Conservation (phyloP, 2,797 vertebrate genomes). For the Rhinatrema bivittatum region DNA sequence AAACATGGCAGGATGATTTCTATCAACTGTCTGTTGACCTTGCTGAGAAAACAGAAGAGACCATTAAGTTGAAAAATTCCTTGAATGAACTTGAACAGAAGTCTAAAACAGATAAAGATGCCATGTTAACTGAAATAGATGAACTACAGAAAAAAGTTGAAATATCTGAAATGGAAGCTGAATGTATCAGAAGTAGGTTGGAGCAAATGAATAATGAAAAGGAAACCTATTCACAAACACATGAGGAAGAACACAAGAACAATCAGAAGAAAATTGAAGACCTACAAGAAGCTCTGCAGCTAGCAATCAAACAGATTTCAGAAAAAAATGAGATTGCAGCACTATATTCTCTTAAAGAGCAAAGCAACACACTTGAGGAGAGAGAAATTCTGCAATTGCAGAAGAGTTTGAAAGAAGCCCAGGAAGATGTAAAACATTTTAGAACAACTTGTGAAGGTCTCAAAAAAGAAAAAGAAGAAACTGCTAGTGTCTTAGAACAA, state of each 20-base stretch:
- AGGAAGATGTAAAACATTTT: slow-evolving; percentile 28
- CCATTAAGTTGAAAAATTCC: slow-evolving; percentile 17
- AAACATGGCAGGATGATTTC: slow-evolving; percentile 33
- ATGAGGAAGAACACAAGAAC: slow-evolving; percentile 15
- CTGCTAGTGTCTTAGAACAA: slow-evolving; percentile 27
- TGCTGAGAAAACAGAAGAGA: slow-evolving; percentile 31
- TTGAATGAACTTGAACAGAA: slow-evolving; percentile 20
- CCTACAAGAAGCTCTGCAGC: slow-evolving; percentile 39
- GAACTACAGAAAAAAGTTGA: slow-evolving; percentile 38
- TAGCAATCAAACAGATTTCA: slow-evolving; percentile 25
- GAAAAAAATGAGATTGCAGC: slow-evolving; percentile 49
- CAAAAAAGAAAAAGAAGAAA: slow-evolving; percentile 49
- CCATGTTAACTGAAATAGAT: slow-evolving; percentile 22
- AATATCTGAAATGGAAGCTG: slow-evolving; percentile 14
- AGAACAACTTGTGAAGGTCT: slow-evolving; percentile 44
- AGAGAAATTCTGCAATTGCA: slow-evolving; percentile 21
- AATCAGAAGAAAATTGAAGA: slow-evolving; percentile 34
- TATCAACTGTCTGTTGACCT: slow-evolving; percentile 34
- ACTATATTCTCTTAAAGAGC: slow-evolving; percentile 25
- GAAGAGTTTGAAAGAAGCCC: slow-evolving; percentile 10
- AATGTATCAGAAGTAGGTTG: slow-evolving; percentile 26
- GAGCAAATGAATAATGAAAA: slow-evolving; percentile 25
- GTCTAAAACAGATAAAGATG: slow-evolving; percentile 21
- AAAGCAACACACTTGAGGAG: slow-evolving; percentile 35
- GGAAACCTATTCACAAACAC: slow-evolving; percentile 25